These are phyloP conservation scores for Mongoloraphidia duomilia DNA, from an alignment of 2,888 invertebrate genomes.

Conservation along the genomic window DNA sequence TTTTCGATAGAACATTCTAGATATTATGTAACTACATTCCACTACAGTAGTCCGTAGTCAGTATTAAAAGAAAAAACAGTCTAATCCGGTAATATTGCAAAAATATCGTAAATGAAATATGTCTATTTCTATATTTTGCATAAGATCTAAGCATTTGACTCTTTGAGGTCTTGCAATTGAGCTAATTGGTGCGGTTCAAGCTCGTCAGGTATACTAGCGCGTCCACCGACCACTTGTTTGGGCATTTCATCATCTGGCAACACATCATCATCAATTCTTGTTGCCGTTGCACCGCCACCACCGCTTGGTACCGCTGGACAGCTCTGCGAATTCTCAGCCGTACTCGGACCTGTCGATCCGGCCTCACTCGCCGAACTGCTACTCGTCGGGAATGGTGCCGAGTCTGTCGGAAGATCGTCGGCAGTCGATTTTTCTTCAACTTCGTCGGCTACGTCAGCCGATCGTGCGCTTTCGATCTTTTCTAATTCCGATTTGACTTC, in stretches of 20 bases:
- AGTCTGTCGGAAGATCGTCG: conserved; percentile 41
- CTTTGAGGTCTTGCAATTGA: conserved; percentile 74
- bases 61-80: too few relatives aligned
- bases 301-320: conserved; percentile 25
- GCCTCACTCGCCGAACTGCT: conserved; percentile 55
- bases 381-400: conserved; percentile 43
- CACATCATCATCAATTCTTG: conserved; percentile 25
- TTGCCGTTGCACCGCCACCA: conserved; percentile 24
- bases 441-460: conserved; percentile 18
- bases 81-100: too few relatives aligned
- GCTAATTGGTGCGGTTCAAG: conserved; percentile 79
- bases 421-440: conserved; percentile 27
- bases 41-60: too few relatives aligned
- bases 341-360: conserved; percentile 47
- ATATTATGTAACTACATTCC: too few relatives aligned
- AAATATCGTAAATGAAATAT: too few relatives aligned
- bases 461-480: conserved; percentile 11
- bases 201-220: conserved; percentile 78
- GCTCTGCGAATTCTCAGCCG: conserved; percentile 44
- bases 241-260: conserved; percentile 36
- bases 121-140: not conserved
- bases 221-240: conserved; percentile 59
- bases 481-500: conserved; percentile 8
- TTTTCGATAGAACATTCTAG: too few relatives aligned
- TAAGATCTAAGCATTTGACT: conserved; percentile 66